Evolutionary conservation across 2,888 invertebrate genomes (phyloP).

Genomic region (Hyppa rectilinea): DNA sequence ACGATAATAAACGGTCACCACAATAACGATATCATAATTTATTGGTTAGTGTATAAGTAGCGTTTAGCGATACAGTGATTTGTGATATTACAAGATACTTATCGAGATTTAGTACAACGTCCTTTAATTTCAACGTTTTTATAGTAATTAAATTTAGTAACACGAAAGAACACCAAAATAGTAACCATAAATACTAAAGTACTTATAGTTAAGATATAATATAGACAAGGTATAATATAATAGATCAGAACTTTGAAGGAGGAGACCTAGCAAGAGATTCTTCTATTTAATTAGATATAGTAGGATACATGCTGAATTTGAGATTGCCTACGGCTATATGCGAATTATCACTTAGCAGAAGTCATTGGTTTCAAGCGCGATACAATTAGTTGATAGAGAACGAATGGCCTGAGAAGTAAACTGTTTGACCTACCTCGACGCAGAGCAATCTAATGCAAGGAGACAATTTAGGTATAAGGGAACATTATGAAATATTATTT

Average conservation of each 20-base stretch:
- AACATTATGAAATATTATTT: constrained; percentile 49
- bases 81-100: constrained; percentile 90
- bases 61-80: constrained; percentile 87
- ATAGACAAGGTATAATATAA: constrained; percentile 57
- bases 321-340: constrained; percentile 32
- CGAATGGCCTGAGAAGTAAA: constrained; percentile 59
- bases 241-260: constrained; percentile 48
- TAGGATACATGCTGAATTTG: constrained; percentile 48
- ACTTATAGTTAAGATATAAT: constrained; percentile 70
- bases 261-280: constrained; percentile 48
- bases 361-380: constrained; percentile 42
- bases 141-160: constrained; percentile 86
- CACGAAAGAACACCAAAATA: constrained; percentile 89
- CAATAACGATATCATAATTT: constrained; percentile 77
- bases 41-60: constrained; percentile 82
- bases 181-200: constrained; percentile 73
- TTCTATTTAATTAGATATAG: constrained; percentile 54
- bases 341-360: constrained; percentile 35
- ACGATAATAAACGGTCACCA: constrained; percentile 77
- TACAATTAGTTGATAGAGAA: constrained; percentile 43
- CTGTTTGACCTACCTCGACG: constrained; percentile 64
- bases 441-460: constrained; percentile 53
- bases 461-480: constrained; percentile 49
- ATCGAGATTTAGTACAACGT: constrained; percentile 87
- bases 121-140: constrained; percentile 85